Conservation (phyloP, 2,888 invertebrate genomes). For the Trachelus iudaicus region DNA sequence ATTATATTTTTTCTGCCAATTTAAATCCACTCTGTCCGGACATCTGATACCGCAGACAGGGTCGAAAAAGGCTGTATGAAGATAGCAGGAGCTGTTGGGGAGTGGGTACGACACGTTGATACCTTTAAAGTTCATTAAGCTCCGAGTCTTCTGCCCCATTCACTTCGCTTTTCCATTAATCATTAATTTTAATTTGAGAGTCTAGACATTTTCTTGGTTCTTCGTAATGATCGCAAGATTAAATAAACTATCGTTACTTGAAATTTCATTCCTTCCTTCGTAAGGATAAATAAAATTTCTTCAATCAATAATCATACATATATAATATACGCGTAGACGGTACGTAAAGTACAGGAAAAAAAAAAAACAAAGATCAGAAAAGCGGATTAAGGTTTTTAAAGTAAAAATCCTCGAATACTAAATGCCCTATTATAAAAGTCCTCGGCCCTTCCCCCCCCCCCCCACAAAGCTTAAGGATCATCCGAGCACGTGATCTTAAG, state of each 20-base stretch:
- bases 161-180: background rate
- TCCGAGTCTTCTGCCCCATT: background rate
- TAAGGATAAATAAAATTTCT: background rate
- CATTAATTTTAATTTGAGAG: too few relatives aligned
- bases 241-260: too few relatives aligned
- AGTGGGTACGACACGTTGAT: constrained; percentile 26
- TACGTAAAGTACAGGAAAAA: background rate
- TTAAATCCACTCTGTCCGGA: constrained; percentile 21
- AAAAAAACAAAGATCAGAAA: background rate
- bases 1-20: constrained; percentile 33
- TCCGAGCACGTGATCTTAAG: background rate
- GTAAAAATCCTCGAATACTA: background rate
- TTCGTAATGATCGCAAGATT: too few relatives aligned
- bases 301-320: background rate
- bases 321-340: background rate
- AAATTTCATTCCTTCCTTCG: too few relatives aligned
- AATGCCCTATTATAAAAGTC: background rate
- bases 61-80: constrained; percentile 2
- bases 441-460: background rate
- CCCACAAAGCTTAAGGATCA: background rate
- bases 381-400: background rate
- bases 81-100: constrained; percentile 18
- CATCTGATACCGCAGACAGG: constrained; percentile 22
- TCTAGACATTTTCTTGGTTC: too few relatives aligned
- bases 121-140: constrained; percentile 37